Percentiles rank a stretch among this genome's conserved stretches.
These are phyloP conservation scores for Pantherophis vulpinus DNA, from an alignment of 2,797 vertebrate genomes.

Conservation along the genomic window DNA sequence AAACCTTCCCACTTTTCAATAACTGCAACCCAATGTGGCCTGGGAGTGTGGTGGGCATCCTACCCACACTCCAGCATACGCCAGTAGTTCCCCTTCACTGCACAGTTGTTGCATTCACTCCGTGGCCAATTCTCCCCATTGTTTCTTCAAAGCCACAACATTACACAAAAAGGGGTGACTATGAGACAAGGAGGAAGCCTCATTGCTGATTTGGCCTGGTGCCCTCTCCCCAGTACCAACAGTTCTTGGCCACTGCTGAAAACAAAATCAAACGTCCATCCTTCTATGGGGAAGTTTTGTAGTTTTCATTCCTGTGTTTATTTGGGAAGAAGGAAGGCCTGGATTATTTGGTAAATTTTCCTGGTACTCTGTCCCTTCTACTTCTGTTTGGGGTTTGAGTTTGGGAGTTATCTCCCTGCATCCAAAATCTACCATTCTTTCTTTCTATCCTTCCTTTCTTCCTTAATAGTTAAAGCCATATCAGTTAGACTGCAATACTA, in stretches of 20 bases:
- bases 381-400: neutral
- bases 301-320: neutral
- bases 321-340: slow-evolving; percentile 7
- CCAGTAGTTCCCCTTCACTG: neutral
- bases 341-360: neutral
- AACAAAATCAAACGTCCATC: neutral
- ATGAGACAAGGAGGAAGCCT: neutral
- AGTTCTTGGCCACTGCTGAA: neutral
- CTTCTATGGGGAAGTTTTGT: neutral
- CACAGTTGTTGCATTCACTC: neutral
- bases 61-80: neutral
- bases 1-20: neutral
- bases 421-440: neutral
- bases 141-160: slow-evolving; percentile 4
- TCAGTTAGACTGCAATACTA: slow-evolving; percentile 97
- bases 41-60: neutral
- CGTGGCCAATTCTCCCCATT: neutral
- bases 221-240: neutral
- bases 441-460: slow-evolving; percentile 3
- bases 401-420: neutral
- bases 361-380: neutral
- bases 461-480: slow-evolving; percentile 95
- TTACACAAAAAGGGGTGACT: neutral
- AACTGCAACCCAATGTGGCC: neutral
- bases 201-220: neutral